Percentiles rank a stretch among this genome's conserved stretches.
phyloP scores from a whole-genome alignment of 2,888 invertebrate genomes.

The Yponomeuta sedellus region DNA sequence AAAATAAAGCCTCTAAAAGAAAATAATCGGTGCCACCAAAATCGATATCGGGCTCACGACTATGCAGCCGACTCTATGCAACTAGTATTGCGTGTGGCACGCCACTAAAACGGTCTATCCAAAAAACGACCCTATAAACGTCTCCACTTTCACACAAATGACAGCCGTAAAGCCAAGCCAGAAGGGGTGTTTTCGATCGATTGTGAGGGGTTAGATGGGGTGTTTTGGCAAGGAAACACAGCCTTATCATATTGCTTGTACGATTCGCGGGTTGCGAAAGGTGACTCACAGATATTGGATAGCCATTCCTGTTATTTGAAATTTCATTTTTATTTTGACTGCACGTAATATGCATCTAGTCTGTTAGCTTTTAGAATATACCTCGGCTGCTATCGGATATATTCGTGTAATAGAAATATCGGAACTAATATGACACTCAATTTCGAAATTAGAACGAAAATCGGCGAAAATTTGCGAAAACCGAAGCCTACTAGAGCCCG shows the following conservation, averaged over 20 bases:
- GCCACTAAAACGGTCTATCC: not conserved
- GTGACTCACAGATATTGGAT: constrained; percentile 8
- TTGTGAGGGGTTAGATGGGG: not conserved
- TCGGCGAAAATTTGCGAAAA: no score
- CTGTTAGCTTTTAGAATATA: no score
- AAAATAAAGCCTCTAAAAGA: not conserved
- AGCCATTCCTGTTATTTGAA: constrained; percentile 1
- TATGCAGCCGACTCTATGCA: constrained; percentile 4
- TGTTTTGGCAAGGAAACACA: not conserved
- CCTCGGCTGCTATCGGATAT: no score
- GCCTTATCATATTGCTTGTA: constrained; percentile 3
- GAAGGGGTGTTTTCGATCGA: not conserved
- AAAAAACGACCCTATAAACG: not conserved
- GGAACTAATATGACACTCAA: no score
- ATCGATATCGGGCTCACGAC: constrained; percentile 6
- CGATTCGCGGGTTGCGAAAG: constrained; percentile 4
- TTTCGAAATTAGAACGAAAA: no score
- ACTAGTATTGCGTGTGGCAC: not conserved
- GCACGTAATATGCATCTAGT: not conserved
- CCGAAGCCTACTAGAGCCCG: no score
- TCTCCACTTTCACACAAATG: not conserved
- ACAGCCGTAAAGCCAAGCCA: not conserved
- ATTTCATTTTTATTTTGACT: not conserved
- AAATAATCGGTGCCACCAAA: constrained; percentile 6
- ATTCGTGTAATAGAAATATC: no score